Conservation (phyloP, 2,113 vertebrate species). For the Plectropomus leopardus region DNA sequence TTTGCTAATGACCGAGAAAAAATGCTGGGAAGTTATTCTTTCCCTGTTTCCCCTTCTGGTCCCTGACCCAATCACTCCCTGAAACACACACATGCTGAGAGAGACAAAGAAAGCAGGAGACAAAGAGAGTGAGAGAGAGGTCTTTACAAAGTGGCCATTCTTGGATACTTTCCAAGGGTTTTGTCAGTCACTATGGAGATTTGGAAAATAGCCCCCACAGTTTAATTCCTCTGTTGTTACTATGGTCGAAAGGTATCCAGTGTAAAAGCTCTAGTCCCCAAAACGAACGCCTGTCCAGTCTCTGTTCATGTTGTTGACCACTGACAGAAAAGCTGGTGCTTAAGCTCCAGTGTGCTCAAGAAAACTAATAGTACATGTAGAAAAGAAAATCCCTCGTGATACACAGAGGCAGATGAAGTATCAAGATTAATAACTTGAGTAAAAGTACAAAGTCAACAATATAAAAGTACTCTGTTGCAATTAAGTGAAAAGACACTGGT, state of each 20-base stretch:
- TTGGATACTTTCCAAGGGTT: constrained; percentile 76
- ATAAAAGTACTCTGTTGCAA: not conserved
- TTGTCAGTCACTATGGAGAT: constrained; percentile 77
- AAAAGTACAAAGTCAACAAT: not conserved
- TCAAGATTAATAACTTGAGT: not conserved
- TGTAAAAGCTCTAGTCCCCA: constrained; percentile 43
- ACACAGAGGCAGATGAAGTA: not conserved
- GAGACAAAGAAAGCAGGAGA: constrained; percentile 60
- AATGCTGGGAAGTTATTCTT: constrained; percentile 21
- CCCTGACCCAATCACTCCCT: constrained; percentile 47
- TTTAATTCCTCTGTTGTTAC: constrained; percentile 73
- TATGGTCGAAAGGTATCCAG: constrained; percentile 65
- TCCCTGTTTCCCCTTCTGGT: constrained; percentile 17
- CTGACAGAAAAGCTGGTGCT: constrained; percentile 13
- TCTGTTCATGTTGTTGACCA: constrained; percentile 34
- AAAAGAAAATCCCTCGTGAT: not conserved
- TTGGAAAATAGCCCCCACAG: constrained; percentile 66
- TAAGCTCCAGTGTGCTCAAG: not conserved
- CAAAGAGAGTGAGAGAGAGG: constrained; percentile 56
- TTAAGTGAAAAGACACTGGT: not conserved
- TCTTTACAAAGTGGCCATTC: constrained; percentile 64
- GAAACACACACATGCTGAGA: constrained; percentile 37
- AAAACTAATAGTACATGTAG: not conserved
- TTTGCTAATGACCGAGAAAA: not conserved
- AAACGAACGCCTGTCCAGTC: constrained; percentile 18